phyloP scores from a whole-genome alignment of 2,113 vertebrate genomes.

The Daubentonia madagascariensis region DNA sequence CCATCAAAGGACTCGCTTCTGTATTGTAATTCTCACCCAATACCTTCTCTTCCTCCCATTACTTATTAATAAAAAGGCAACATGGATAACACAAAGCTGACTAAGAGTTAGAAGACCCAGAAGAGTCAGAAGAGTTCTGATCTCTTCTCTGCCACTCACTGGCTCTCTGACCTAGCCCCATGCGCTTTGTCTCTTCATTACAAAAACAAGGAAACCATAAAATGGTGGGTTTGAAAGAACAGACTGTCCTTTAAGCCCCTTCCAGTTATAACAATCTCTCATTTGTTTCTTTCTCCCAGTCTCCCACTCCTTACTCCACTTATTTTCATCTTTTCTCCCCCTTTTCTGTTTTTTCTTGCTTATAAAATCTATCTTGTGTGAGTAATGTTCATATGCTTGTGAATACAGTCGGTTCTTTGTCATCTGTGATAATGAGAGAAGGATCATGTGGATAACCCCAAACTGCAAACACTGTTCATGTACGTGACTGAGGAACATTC shows the following conservation, averaged over 20 bases:
- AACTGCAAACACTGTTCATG: slow-evolving; percentile 13
- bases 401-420: slow-evolving; percentile 59
- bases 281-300: neutral
- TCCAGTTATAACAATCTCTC: neutral
- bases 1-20: neutral
- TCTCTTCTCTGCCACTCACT: fast-evolving
- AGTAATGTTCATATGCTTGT: slow-evolving; percentile 57
- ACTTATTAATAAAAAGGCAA: neutral
- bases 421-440: slow-evolving; percentile 29
- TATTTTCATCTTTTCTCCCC: neutral
- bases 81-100: neutral
- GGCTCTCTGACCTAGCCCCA: neutral
- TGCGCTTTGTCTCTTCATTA: neutral
- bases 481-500: neutral
- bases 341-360: slow-evolving; percentile 49
- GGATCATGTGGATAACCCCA: slow-evolving; percentile 45
- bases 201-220: neutral
- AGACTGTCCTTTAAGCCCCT: neutral
- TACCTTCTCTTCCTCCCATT: neutral
- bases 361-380: slow-evolving; percentile 48
- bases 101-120: neutral
- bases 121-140: neutral
- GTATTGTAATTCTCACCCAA: neutral
- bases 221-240: neutral
- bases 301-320: neutral